A percentile compares a stretch with the other conserved stretches of the same genome.
Evolutionary conservation across 2,797 vertebrate species (phyloP).

Genomic region (Oreochromis mossambicus): DNA sequence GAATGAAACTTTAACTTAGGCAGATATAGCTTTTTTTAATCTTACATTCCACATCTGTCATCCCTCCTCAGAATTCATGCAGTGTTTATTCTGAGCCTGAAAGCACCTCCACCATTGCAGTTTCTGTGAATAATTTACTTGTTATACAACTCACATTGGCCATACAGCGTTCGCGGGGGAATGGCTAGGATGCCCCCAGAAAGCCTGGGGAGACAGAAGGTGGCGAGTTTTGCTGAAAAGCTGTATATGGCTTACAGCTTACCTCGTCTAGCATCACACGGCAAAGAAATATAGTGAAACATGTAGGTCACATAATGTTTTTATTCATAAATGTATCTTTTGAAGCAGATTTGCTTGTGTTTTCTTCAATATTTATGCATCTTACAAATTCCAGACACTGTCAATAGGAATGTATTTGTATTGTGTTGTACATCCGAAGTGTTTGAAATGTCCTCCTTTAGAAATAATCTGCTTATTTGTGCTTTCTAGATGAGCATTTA

Average conservation of each 20-base stretch:
- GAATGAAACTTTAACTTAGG: conserved; percentile 67
- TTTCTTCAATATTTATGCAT: not conserved
- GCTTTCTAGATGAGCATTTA: not conserved
- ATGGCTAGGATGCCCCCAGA: conserved; percentile 15
- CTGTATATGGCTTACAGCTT: conserved; percentile 8
- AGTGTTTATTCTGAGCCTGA: conserved; percentile 62
- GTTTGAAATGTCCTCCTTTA: not conserved
- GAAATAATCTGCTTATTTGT: not conserved
- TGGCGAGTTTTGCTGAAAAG: conserved; percentile 37
- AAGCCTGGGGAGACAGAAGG: not conserved
- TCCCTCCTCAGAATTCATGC: conserved; percentile 39
- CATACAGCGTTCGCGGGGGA: conserved; percentile 5
- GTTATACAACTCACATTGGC: conserved; percentile 51
- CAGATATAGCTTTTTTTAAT: conserved; percentile 65
- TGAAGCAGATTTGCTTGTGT: not conserved
- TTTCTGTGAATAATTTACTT: conserved; percentile 73
- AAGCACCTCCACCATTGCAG: conserved; percentile 40
- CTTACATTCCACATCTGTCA: conserved; percentile 42
- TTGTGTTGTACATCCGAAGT: not conserved
- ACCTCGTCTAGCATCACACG: not conserved
- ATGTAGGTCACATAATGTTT: not conserved
- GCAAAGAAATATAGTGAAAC: not conserved
- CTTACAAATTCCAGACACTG: not conserved
- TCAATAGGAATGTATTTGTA: not conserved
- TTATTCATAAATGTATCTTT: not conserved